Base-by-base conservation (phyloP, 2,888 invertebrate genomes). In the Cryptus armator region DNA sequence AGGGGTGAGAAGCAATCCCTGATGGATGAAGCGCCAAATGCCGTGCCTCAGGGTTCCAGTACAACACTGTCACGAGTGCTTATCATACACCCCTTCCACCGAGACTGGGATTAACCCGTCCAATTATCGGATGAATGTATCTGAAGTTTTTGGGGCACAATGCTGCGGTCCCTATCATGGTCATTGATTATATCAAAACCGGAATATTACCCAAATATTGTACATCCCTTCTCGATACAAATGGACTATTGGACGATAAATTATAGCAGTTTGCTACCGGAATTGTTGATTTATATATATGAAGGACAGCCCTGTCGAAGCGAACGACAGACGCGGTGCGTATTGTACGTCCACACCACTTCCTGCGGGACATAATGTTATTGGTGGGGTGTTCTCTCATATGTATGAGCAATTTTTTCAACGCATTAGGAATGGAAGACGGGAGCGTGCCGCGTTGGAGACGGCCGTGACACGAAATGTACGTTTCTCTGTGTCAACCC, bases 391-490 rank as follows among this genome's bases (percentile, higher is more conserved):
- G 59, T 14, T 62, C 37, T 37, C 5, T 56, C 2, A 12, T 10
- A 56, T 24, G 24, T 6, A 32, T 7, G 32, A 43, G 14, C 43
- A 12, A 48, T 67, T 64, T 71, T 46, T 7, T n/a, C 62, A 48
- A 43, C 67, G 66, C 77, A 68, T 68, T 74, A 66, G 70, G 19
- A 71, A 46, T 29, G n/a, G 53, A 51, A 78, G 51, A 64, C 32
- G 59, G n/a, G 64, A 77, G 66, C 53, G 62, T 19, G 14, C 14
- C 32, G 29, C 32, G 29, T 24, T 14, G 46, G 44, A 44, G 16
- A 70, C 53, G 66, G 71, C 75, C 76, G 66, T 76, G 83, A 76
- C 83, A 80, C 59, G 80, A 84, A 80, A 80, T 19, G 46, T 29
- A 77, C 71, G 46, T 44, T 46, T 62, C 53, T 44, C 51, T 59